Evolutionary conservation across 2,888 invertebrate species (phyloP).

Genomic region (Lithophane socia): DNA sequence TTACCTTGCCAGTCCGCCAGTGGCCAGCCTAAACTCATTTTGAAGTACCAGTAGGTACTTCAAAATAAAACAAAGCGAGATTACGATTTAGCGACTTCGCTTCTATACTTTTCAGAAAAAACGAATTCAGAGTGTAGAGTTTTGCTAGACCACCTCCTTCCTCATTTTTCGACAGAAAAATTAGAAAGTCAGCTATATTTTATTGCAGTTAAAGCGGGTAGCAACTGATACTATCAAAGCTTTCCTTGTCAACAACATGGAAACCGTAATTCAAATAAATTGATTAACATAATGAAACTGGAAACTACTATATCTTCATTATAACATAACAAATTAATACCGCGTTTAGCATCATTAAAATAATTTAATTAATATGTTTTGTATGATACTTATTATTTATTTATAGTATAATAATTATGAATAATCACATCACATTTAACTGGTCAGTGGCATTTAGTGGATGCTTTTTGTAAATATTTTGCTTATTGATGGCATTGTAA

Average conservation of each 20-base stretch:
- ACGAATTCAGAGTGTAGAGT: too few relatives aligned
- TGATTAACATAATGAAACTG: constrained; percentile 46
- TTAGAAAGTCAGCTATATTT: constrained; percentile 3
- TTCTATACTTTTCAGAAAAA: not conserved
- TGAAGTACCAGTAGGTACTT: too few relatives aligned
- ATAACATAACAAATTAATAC: constrained; percentile 49
- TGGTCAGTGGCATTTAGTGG: constrained; percentile 24
- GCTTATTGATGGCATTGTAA: not conserved
- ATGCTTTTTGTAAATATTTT: constrained; percentile 11
- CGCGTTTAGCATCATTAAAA: constrained; percentile 55
- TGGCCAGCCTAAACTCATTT: not conserved
- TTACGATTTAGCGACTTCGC: not conserved
- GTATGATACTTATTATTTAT: constrained; percentile 36
- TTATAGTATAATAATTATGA: constrained; percentile 55
- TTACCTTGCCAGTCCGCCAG: too few relatives aligned
- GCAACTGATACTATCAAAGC: constrained; percentile 43
- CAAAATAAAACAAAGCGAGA: too few relatives aligned
- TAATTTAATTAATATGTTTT: constrained; percentile 59
- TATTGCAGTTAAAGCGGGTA: constrained; percentile 11
- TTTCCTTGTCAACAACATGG: constrained; percentile 32
- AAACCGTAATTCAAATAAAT: constrained; percentile 53
- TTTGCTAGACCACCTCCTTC: too few relatives aligned
- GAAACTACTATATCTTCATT: constrained; percentile 56
- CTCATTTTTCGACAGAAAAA: too few relatives aligned
- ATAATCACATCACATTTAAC: constrained; percentile 49